These are phyloP conservation scores for Thera britannica DNA, from an alignment of 2,888 invertebrate species.

Conservation along the genomic window DNA sequence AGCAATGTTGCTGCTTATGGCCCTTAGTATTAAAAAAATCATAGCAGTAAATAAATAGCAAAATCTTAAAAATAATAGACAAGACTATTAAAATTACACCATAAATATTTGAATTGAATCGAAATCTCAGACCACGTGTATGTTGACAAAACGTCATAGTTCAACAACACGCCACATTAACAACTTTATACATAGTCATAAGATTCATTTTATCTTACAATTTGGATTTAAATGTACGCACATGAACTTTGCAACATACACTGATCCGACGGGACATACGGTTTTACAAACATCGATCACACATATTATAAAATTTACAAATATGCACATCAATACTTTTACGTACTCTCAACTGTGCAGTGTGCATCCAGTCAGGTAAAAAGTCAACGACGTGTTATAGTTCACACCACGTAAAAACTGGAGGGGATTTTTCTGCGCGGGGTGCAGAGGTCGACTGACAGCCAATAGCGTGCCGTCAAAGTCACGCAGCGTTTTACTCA, in stretches of 20 bases:
- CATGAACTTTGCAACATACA: conserved; percentile 9
- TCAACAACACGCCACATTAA: conserved; percentile 7
- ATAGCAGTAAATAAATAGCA: background rate
- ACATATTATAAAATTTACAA: conserved; percentile 4
- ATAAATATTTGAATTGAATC: conserved; percentile 13
- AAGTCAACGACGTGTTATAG: too few species aligned
- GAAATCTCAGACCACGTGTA: conserved; percentile 18
- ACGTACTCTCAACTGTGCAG: background rate
- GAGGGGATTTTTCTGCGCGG: too few species aligned
- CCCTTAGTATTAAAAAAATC: background rate
- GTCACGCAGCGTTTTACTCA: too few species aligned
- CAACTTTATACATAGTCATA: conserved; percentile 30
- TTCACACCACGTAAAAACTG: too few species aligned
- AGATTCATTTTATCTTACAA: conserved; percentile 27
- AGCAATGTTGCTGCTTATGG: too few species aligned
- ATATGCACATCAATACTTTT: background rate
- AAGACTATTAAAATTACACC: conserved; percentile 7
- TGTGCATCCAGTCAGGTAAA: background rate
- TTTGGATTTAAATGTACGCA: conserved; percentile 15
- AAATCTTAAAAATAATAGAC: conserved; percentile 2
- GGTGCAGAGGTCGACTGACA: too few species aligned
- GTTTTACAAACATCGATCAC: conserved; percentile 19
- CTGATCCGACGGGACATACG: conserved; percentile 10
- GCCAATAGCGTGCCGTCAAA: too few species aligned
- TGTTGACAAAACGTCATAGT: conserved; percentile 20